A percentile compares a stretch with the other conserved stretches of the same genome.
Evolutionary conservation across 2,113 vertebrate genomes (phyloP).

Genomic region (Callocephalon fimbriatum): DNA sequence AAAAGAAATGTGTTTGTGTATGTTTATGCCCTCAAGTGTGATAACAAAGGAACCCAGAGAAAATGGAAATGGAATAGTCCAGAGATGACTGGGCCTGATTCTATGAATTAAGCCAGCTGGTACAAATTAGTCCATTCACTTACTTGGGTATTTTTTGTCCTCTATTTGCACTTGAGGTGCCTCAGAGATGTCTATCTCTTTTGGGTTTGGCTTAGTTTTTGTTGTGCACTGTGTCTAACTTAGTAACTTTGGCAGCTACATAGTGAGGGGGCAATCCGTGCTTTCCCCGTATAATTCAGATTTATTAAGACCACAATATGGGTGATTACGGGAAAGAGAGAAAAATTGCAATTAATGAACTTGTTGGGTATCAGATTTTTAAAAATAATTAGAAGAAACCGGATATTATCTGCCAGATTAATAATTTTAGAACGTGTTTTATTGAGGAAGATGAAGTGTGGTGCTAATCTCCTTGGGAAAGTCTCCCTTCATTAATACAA

Average conservation of each 20-base stretch:
- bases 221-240: not conserved
- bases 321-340: not conserved
- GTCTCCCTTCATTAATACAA: not conserved
- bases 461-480: not conserved
- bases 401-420: not conserved
- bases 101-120: not conserved
- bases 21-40: not conserved
- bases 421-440: slow-evolving; percentile 3
- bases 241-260: not conserved
- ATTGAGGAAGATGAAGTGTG: not conserved
- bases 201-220: not conserved
- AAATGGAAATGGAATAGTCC: not conserved
- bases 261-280: not conserved
- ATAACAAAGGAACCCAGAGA: not conserved
- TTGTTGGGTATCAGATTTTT: rapidly evolving
- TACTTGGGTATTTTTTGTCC: not conserved
- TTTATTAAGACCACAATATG: not conserved
- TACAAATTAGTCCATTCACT: not conserved
- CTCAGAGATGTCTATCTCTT: not conserved
- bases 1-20: not conserved
- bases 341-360: not conserved
- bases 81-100: not conserved
- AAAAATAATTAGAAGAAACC: not conserved
- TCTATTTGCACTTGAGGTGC: not conserved
- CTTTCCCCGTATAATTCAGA: not conserved